Evolutionary conservation across 2,113 vertebrate genomes (phyloP).

Genomic region (Cottus gobio): DNA sequence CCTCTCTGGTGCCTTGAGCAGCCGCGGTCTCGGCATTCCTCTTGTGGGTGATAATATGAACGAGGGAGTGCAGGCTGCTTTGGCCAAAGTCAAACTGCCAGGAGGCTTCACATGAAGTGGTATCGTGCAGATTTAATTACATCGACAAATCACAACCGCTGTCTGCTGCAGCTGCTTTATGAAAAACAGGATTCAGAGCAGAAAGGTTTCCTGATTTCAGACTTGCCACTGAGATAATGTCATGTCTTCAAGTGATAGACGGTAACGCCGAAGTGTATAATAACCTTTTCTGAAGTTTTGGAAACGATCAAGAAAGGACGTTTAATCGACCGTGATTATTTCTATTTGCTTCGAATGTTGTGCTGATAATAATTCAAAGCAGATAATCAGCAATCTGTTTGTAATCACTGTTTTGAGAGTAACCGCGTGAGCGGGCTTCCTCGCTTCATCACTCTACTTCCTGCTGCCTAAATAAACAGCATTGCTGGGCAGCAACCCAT

Average conservation of each 20-base stretch:
- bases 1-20: constrained; percentile 54
- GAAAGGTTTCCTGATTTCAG: neutral
- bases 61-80: constrained; percentile 54
- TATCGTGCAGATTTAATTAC: constrained; percentile 41
- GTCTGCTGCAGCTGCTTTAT: constrained; percentile 31
- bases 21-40: constrained; percentile 80
- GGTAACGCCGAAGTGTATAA: neutral
- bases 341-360: constrained; percentile 24
- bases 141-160: constrained; percentile 49
- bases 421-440: constrained; percentile 25
- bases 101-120: constrained; percentile 49
- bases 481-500: constrained; percentile 78
- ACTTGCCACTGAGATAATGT: neutral
- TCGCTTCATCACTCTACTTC: constrained; percentile 64
- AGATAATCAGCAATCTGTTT: constrained; percentile 47
- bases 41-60: constrained; percentile 79
- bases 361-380: constrained; percentile 43
- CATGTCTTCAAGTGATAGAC: constrained; percentile 2
- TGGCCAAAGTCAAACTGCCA: constrained; percentile 33
- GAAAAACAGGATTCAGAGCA: constrained; percentile 20
- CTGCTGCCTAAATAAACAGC: constrained; percentile 79
- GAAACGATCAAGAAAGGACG: constrained; percentile 21
- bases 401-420: constrained; percentile 53
- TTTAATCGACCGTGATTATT: constrained; percentile 13
- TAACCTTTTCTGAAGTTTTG: neutral